A percentile compares a stretch with the other conserved stretches of the same genome.
Evolutionary conservation across 2,888 invertebrate genomes (phyloP).

Genomic region (Ophion ventricosus): DNA sequence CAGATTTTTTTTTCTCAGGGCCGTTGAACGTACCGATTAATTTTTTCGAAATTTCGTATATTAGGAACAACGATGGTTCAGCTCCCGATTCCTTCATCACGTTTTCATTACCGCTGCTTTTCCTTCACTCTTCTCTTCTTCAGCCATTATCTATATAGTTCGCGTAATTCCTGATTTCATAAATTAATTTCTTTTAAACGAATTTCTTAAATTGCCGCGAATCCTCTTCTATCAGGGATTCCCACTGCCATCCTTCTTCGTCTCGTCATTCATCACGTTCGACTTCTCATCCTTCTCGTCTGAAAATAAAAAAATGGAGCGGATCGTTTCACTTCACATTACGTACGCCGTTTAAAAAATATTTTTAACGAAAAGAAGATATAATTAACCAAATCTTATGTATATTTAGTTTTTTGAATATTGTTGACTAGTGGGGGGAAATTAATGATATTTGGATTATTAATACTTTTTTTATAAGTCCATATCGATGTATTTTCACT

Average conservation of each 20-base stretch:
- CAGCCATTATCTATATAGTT: slow-evolving; percentile 71
- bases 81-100: slow-evolving; percentile 4
- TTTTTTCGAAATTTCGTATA: not conserved
- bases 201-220: slow-evolving; percentile 66
- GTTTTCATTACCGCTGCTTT: not conserved
- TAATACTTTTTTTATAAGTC: not conserved
- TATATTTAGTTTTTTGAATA: too few relatives aligned
- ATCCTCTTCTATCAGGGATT: slow-evolving; percentile 86
- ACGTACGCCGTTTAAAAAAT: not conserved
- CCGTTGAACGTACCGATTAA: not conserved
- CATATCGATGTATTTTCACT: not conserved
- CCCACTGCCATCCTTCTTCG: slow-evolving; percentile 87
- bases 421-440: too few relatives aligned
- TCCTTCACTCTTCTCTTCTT: slow-evolving; percentile 42
- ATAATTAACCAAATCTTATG: too few relatives aligned
- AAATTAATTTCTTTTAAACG: slow-evolving; percentile 62
- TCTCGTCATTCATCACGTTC: slow-evolving; percentile 86
- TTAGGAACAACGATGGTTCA: slow-evolving; percentile 20
- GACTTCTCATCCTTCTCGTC: slow-evolving; percentile 88
- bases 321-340: not conserved
- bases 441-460: not conserved
- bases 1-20: not conserved
- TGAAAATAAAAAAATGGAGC: slow-evolving; percentile 70
- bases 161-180: slow-evolving; percentile 73
- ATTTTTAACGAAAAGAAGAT: not conserved